Evolutionary conservation across 2,113 vertebrate genomes (phyloP).

Genomic region (Vulpes ferrilata): DNA sequence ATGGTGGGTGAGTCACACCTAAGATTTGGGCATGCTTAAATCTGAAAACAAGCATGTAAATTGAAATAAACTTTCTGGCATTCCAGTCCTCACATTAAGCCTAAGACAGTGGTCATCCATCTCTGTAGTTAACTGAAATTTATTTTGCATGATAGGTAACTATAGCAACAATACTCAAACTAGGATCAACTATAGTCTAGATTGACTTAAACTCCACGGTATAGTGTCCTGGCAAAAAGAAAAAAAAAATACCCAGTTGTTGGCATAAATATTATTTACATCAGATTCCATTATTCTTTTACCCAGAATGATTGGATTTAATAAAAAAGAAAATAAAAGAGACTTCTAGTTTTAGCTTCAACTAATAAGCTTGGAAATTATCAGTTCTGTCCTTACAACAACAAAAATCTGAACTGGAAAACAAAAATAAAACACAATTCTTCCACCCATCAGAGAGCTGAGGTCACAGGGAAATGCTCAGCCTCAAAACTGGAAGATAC

Average conservation of each 20-base stretch:
- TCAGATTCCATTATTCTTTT: not conserved
- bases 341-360: not conserved
- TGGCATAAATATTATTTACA: not conserved
- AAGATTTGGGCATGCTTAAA: not conserved
- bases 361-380: not conserved
- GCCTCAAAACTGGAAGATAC: not conserved
- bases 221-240: not conserved
- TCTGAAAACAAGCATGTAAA: not conserved
- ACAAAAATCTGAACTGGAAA: not conserved
- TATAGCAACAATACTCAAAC: not conserved
- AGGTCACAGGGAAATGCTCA: not conserved
- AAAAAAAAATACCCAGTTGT: not conserved
- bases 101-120: not conserved
- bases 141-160: not conserved
- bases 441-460: not conserved
- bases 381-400: not conserved
- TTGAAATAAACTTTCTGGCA: not conserved
- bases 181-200: not conserved
- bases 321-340: not conserved
- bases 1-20: not conserved
- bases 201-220: not conserved
- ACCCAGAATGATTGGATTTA: not conserved
- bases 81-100: not conserved
- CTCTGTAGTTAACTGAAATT: not conserved
- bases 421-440: not conserved